Evolutionary conservation across 2,113 vertebrate species (phyloP), one percentile per base, ranked within the genome.

Genomic region (Danionella cerebrum): DNA sequence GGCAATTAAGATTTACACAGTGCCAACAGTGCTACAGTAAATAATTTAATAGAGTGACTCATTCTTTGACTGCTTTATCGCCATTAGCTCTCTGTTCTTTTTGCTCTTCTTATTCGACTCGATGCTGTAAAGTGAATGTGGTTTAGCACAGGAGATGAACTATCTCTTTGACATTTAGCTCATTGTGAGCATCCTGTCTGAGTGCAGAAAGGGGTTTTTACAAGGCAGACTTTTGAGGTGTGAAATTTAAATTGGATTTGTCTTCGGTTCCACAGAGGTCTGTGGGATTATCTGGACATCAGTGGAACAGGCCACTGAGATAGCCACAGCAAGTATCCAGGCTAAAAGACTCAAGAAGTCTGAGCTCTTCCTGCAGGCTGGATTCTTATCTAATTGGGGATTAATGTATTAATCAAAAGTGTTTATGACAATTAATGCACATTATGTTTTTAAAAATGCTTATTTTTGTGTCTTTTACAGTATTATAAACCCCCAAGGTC

Each of bases 401-500:
- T 25, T 11, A 44, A 29, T 5, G 1, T 24, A 14, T 19, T 8
- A 0, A 42, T 33, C 27, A 4, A 16, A 18, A 54, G 16, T 27
- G 24, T 1, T 52, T 6, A 45, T 6, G 8, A 18, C 13, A 25
- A 6, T 3, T 2, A 21, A 12, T 36, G 27, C 35, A 58, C 8
- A 24, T 9, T 29, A n/a, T 6, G 38, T n/a, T 35, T 3, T 50
- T 35, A 11, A 53, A 31, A 19, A 14, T 54, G 53, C 5, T 1
- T 19, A 33, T 53, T 3, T 22, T 29, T 53, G 3, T 69, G 22
- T 52, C 12, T 47, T 62, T 42, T 1, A 2, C 80, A 89, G 86
- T 86, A 73, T 69, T 87, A 78, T 66, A 88, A 87, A 75, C 36
- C 51, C 45, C 38, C 62, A 51, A 72, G 74, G 5, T 38, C 76